A percentile compares a stretch with the other conserved stretches of the same genome.
Conservation (phyloP, 1,140 invertebrate genomes). For the Rhagoletis zephyria region DNA sequence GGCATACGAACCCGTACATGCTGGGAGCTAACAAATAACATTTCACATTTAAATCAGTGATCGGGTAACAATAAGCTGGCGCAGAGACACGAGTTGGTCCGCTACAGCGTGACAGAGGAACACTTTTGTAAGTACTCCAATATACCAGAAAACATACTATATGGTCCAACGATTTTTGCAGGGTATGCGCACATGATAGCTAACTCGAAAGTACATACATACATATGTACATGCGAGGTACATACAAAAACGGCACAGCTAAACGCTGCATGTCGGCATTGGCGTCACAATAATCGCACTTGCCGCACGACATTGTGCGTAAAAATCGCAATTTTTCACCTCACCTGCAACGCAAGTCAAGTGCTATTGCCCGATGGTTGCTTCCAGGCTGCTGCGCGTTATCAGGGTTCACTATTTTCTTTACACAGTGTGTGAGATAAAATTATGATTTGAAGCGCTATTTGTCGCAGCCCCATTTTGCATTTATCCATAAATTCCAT, state of each 20-base stretch:
- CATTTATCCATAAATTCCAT: too few relatives aligned
- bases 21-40: too few relatives aligned
- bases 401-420: not conserved
- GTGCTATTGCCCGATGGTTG: conserved; percentile 9
- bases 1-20: too few relatives aligned
- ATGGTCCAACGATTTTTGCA: not conserved
- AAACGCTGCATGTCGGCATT: not conserved
- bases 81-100: too few relatives aligned
- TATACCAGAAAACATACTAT: too few relatives aligned
- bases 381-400: not conserved
- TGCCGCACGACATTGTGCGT: conserved; percentile 22
- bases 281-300: not conserved
- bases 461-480: too few relatives aligned
- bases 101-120: too few relatives aligned
- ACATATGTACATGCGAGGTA: not conserved
- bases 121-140: too few relatives aligned
- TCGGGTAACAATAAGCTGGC: too few relatives aligned
- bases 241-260: not conserved
- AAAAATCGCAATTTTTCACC: conserved; percentile 43
- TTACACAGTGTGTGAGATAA: not conserved
- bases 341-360: conserved; percentile 33
- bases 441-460: too few relatives aligned
- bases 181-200: not conserved
- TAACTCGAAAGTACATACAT: not conserved
- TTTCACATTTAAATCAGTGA: too few relatives aligned